A percentile compares a stretch with the other conserved stretches of the same genome.
phyloP scores from a whole-genome alignment of 2,888 invertebrate genomes.

The Rhogogaster chlorosoma region DNA sequence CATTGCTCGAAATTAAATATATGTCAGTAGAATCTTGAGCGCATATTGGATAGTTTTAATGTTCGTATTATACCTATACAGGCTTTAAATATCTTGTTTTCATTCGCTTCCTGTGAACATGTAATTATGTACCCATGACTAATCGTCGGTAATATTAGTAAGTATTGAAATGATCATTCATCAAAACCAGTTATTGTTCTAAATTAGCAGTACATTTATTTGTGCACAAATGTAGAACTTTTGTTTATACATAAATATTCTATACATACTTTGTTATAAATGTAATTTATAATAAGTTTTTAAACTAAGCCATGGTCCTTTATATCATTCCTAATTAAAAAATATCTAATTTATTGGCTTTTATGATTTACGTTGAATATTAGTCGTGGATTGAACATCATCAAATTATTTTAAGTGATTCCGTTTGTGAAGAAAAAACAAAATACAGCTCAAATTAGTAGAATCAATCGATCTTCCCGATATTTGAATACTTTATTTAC shows the following conservation, averaged over 20 bases:
- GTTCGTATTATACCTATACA: background rate
- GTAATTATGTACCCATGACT: conserved; percentile 9
- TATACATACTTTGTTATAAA: conserved; percentile 39
- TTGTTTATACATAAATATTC: conserved; percentile 29
- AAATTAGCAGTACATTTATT: conserved; percentile 3
- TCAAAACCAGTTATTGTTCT: background rate
- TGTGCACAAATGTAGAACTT: conserved; percentile 14
- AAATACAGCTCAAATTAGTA: background rate
- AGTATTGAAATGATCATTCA: conserved; percentile 9
- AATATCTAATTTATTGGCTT: conserved; percentile 18
- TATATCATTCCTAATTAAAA: background rate
- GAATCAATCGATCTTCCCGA: background rate
- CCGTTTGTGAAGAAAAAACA: background rate
- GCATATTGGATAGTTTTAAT: conserved; percentile 9
- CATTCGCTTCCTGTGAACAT: background rate
- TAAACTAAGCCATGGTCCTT: background rate
- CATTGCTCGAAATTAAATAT: conserved; percentile 22
- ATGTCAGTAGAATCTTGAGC: background rate
- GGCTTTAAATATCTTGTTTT: background rate
- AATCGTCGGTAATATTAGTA: background rate
- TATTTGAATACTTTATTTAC: background rate
- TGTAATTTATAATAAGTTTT: conserved; percentile 39
- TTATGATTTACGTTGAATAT: background rate
- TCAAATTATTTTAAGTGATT: conserved; percentile 1
- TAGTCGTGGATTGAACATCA: background rate